These are phyloP conservation scores for Decapterus maruadsi DNA, from an alignment of 2,797 vertebrate genomes.

Conservation along the genomic window DNA sequence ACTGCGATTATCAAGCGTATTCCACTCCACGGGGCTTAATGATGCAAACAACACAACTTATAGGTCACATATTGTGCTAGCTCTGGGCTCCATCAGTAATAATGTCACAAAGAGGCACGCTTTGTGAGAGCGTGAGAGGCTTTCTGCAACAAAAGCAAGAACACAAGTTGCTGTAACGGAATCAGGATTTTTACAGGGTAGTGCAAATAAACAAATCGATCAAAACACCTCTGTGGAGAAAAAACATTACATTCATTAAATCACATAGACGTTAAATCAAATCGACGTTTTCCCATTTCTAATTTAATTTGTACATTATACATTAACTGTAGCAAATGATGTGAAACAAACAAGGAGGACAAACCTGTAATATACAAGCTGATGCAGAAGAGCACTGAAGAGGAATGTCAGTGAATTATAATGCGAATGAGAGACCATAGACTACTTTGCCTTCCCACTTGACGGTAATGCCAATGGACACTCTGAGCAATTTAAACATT, in stretches of 20 bases:
- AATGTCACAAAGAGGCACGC: conserved; percentile 29
- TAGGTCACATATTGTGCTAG: conserved; percentile 59
- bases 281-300: conserved; percentile 34
- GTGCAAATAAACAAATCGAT: conserved; percentile 5
- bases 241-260: background rate
- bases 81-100: conserved; percentile 49
- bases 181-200: conserved; percentile 2
- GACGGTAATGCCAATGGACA: conserved; percentile 90
- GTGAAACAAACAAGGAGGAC: conserved; percentile 58
- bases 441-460: conserved; percentile 77
- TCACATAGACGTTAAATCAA: conserved; percentile 11
- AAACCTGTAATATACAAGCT: conserved; percentile 62
- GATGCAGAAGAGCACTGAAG: conserved; percentile 71
- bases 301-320: conserved; percentile 57
- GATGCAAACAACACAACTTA: conserved; percentile 58
- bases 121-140: conserved; percentile 14
- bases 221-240: conserved; percentile 18
- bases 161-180: conserved; percentile 2
- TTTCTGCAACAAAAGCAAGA: conserved; percentile 44
- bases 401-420: conserved; percentile 80
- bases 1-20: conserved; percentile 63
- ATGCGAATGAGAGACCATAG: conserved; percentile 74
- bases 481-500: conserved; percentile 92
- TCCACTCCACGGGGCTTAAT: conserved; percentile 62
- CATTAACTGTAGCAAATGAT: conserved; percentile 49